Evolutionary conservation across 2,797 vertebrate genomes (phyloP).

Genomic region (Onychomys arenicola): DNA sequence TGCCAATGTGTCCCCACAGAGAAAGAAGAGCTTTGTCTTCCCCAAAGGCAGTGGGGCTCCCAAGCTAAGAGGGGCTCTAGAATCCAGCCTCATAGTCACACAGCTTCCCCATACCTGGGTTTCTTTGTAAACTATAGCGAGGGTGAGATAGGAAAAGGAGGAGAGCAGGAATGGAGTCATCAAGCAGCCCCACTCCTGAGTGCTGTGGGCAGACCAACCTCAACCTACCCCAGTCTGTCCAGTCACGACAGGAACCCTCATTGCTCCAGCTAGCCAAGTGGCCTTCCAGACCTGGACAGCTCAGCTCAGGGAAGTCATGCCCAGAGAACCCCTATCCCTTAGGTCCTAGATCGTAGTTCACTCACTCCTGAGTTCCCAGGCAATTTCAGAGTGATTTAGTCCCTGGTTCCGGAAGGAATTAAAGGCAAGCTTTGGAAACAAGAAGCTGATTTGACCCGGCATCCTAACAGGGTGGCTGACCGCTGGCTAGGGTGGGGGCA

Average conservation of each 20-base stretch:
- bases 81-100: not conserved
- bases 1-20: not conserved
- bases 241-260: not conserved
- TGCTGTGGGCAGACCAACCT: not conserved
- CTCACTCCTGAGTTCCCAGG: not conserved
- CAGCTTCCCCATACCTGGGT: not conserved
- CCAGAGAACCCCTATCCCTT: not conserved
- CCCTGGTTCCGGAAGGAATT: not conserved
- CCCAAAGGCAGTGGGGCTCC: rapidly evolving
- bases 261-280: rapidly evolving
- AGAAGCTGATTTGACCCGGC: not conserved
- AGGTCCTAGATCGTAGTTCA: not conserved
- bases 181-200: not conserved
- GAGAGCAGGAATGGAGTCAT: not conserved
- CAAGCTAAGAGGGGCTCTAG: rapidly evolving
- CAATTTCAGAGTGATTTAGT: not conserved
- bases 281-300: rapidly evolving
- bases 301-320: not conserved
- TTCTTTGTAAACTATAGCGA: too few species aligned
- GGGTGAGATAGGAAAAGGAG: not conserved
- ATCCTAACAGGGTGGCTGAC: not conserved
- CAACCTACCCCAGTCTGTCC: not conserved
- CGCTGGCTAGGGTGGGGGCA: not conserved
- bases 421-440: not conserved
- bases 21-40: rapidly evolving